Evolutionary conservation across 2,797 vertebrate species (phyloP).

Genomic region (Molossus alvarezi): DNA sequence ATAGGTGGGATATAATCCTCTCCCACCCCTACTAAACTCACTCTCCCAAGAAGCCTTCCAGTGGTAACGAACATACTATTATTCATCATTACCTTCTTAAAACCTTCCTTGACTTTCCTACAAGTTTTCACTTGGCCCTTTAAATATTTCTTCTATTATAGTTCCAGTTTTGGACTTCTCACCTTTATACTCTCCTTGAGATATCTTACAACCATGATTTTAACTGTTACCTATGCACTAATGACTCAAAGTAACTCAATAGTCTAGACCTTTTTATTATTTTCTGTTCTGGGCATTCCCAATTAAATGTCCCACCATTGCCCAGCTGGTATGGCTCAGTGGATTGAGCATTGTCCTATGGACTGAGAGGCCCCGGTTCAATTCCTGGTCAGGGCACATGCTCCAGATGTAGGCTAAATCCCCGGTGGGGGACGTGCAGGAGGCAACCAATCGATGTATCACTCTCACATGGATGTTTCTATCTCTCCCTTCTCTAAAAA

Average conservation of each 20-base stretch:
- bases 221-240: neutral
- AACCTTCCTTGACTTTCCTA: constrained; percentile 9
- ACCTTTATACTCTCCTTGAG: constrained; percentile 5
- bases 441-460: too few relatives aligned
- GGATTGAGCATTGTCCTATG: too few relatives aligned
- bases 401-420: too few relatives aligned
- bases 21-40: neutral
- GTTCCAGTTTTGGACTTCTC: neutral
- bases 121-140: constrained; percentile 28
- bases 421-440: too few relatives aligned
- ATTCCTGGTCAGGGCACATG: too few relatives aligned
- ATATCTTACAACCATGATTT: constrained; percentile 33
- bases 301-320: neutral
- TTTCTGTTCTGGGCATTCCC: neutral
- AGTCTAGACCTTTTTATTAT: neutral
- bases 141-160: constrained; percentile 52
- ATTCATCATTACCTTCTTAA: constrained; percentile 53
- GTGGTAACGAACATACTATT: neutral
- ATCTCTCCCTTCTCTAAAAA: too few relatives aligned
- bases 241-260: constrained; percentile 18
- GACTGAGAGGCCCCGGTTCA: too few relatives aligned
- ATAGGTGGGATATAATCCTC: neutral
- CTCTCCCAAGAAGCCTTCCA: constrained; percentile 30
- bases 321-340: too few relatives aligned
- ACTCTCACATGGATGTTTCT: too few relatives aligned